These are phyloP conservation scores for Hirtodrosophila cameraria DNA, from an alignment of 2,888 invertebrate genomes.

Conservation along the genomic window DNA sequence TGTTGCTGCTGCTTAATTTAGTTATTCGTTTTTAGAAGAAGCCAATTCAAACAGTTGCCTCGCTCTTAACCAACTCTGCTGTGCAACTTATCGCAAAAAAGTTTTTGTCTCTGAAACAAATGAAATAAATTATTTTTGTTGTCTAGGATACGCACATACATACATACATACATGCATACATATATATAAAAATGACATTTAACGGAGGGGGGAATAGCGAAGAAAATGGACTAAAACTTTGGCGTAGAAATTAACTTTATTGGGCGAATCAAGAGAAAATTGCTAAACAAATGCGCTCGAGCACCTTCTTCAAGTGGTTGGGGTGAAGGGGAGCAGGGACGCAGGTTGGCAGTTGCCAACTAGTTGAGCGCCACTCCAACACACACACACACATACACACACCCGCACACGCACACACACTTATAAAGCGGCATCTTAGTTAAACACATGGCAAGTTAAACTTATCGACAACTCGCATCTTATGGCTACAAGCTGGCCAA, in stretches of 20 bases:
- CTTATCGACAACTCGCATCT: conserved; percentile 73
- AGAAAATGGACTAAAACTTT: conserved; percentile 51
- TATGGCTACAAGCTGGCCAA: conserved; percentile 64
- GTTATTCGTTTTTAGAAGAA: conserved; percentile 27
- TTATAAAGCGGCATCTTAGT: conserved; percentile 42
- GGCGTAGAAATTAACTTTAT: conserved; percentile 71
- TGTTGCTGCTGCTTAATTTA: conserved; percentile 26
- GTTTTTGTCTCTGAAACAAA: conserved; percentile 57
- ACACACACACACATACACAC: conserved; percentile 8
- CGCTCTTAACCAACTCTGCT: conserved; percentile 5
- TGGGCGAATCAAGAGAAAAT: conserved; percentile 75
- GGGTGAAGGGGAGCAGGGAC: no score
- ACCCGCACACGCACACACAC: not conserved
- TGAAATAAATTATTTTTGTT: conserved; percentile 64
- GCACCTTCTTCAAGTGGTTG: conserved; percentile 64
- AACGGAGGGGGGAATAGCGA: conserved; percentile 14
- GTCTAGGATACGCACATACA: conserved; percentile 29
- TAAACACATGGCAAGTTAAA: conserved; percentile 73
- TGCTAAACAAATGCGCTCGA: conserved; percentile 74
- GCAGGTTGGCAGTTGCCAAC: conserved; percentile 59
- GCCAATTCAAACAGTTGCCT: conserved; percentile 2
- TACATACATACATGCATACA: not conserved
- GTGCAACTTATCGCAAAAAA: conserved; percentile 16
- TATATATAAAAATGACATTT: conserved; percentile 69
- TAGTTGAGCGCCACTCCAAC: conserved; percentile 62